Evolutionary conservation across 2,888 invertebrate genomes (phyloP).

Genomic region (Catocala sponsa): DNA sequence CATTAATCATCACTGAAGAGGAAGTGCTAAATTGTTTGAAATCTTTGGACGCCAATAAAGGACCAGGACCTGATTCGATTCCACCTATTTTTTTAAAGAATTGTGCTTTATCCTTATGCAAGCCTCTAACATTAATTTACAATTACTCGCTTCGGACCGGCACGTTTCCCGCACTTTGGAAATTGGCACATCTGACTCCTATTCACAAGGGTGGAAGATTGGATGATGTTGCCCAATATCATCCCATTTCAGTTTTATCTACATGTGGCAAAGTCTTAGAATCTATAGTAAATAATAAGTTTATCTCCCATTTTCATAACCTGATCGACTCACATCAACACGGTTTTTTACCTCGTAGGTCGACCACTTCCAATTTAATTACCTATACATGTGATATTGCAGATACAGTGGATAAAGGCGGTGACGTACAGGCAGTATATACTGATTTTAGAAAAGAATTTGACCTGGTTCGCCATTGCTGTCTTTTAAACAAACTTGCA

Average conservation of each 20-base stretch:
- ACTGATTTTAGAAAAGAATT: slow-evolving; percentile 10
- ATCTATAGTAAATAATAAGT: neutral
- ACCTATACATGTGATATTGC: neutral
- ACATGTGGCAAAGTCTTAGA: neutral
- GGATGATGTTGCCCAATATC: neutral
- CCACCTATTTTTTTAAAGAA: too few relatives aligned
- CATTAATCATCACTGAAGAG: too few relatives aligned
- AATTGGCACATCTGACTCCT: too few relatives aligned
- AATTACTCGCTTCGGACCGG: too few relatives aligned
- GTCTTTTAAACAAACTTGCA: neutral
- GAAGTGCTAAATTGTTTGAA: too few relatives aligned
- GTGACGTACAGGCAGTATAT: slow-evolving; percentile 5
- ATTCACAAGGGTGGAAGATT: too few relatives aligned
- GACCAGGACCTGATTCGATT: too few relatives aligned
- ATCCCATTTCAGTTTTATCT: neutral
- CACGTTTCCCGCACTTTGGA: too few relatives aligned
- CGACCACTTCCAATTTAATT: slow-evolving; percentile 3
- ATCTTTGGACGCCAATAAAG: too few relatives aligned
- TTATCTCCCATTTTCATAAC: neutral
- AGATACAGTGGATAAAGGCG: neutral
- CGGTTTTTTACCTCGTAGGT: slow-evolving; percentile 2
- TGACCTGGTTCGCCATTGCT: slow-evolving; percentile 5
- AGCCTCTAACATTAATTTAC: too few relatives aligned
- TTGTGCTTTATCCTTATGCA: too few relatives aligned
- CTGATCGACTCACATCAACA: slow-evolving; percentile 2